Conservation (phyloP, 2,888 invertebrate species). For the Ennomos quercinarius region DNA sequence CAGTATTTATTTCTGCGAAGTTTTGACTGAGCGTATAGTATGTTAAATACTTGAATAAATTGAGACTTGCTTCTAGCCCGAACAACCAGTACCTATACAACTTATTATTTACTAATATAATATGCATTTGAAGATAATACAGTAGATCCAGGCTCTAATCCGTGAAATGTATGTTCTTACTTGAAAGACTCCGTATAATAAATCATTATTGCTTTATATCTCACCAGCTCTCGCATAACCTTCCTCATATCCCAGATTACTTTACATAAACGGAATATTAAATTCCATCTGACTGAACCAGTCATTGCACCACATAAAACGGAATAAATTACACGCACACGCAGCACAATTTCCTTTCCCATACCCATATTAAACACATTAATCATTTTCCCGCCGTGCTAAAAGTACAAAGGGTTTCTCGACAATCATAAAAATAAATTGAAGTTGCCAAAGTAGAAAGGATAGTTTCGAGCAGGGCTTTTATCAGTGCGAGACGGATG, state of each 20-base stretch:
- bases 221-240: constrained; percentile 3
- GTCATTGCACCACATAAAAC: constrained; percentile 53
- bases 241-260: constrained; percentile 37
- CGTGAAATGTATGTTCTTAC: too few species aligned
- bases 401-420: constrained; percentile 41
- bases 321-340: constrained; percentile 64
- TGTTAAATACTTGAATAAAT: too few species aligned
- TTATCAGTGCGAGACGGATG: constrained; percentile 62
- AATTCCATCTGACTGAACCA: constrained; percentile 60
- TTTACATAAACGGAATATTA: constrained; percentile 66
- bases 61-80: too few species aligned
- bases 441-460: constrained; percentile 54
- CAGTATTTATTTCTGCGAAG: neutral
- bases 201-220: constrained; percentile 12
- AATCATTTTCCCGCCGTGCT: constrained; percentile 35
- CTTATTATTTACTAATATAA: too few species aligned
- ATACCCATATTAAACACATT: constrained; percentile 51
- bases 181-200: constrained; percentile 5
- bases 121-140: too few species aligned
- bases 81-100: too few species aligned
- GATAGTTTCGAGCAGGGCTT: constrained; percentile 58
- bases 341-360: constrained; percentile 50
- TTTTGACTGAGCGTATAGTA: neutral
- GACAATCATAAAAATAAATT: constrained; percentile 59
- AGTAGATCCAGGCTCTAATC: too few species aligned